Conservation (phyloP, 1,140 invertebrate genomes). For the Halictus rubicundus region DNA sequence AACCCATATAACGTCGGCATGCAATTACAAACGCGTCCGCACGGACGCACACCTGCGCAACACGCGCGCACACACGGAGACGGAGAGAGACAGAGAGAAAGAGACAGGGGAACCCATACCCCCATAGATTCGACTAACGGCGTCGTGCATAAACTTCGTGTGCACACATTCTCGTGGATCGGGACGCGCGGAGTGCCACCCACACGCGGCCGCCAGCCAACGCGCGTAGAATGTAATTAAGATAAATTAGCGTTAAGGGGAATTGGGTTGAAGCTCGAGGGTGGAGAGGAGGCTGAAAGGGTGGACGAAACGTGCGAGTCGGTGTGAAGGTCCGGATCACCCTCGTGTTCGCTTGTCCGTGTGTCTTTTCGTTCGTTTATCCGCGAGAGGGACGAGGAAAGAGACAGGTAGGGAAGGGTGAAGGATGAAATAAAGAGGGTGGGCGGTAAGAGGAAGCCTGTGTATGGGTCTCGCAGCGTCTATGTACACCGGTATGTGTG, state of each 20-base stretch:
- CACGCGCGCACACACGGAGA: not conserved
- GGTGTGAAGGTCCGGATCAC: conserved; percentile 20
- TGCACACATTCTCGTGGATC: conserved; percentile 1
- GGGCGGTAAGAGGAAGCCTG: conserved; percentile 28
- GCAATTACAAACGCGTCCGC: conserved; percentile 27
- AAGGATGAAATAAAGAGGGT: conserved; percentile 50
- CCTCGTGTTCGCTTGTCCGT: conserved; percentile 1
- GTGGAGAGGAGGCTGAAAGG: conserved; percentile 58
- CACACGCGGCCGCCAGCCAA: conserved; percentile 60
- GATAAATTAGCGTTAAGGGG: conserved; percentile 79
- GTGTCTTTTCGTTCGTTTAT: conserved; percentile 16
- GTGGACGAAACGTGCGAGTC: conserved; percentile 44
- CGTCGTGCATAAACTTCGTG: not conserved
- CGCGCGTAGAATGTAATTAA: conserved; percentile 79
- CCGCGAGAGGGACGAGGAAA: conserved; percentile 10
- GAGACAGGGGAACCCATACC: too few species aligned
- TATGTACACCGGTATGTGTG: not conserved
- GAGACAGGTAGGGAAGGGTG: conserved; percentile 36
- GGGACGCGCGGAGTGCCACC: not conserved
- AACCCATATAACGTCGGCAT: conserved; percentile 28
- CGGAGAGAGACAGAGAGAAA: too few species aligned
- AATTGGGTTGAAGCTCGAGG: conserved; percentile 71
- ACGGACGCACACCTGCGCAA: not conserved
- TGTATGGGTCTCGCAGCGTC: not conserved
- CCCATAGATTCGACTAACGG: not conserved